Conservation (phyloP, 2,113 vertebrate genomes). For the Leptosomus discolor region DNA sequence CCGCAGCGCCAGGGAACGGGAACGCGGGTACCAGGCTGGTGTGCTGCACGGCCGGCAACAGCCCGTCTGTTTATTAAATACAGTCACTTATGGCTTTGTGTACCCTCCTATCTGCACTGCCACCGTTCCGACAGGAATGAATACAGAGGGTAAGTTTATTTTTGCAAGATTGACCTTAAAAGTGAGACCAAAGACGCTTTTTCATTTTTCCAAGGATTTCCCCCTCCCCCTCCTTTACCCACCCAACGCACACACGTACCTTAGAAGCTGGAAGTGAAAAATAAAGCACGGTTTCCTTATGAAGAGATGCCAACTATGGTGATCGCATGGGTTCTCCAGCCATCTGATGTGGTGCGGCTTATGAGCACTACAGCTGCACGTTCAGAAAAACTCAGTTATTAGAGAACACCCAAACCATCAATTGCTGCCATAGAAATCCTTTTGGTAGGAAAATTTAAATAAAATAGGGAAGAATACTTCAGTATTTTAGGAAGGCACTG, state of each 20-base stretch:
- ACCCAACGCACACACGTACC: neutral
- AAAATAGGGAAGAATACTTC: neutral
- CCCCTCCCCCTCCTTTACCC: neutral
- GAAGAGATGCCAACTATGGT: neutral
- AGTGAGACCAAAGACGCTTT: neutral
- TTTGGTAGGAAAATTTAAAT: neutral
- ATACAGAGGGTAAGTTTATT: rapidly evolving
- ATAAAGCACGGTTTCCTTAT: neutral
- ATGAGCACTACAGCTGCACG: neutral
- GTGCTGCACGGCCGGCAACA: neutral
- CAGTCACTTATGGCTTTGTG: neutral
- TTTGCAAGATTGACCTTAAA: neutral
- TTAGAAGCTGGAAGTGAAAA: neutral
- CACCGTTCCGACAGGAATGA: rapidly evolving
- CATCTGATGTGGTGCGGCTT: neutral
- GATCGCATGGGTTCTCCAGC: rapidly evolving
- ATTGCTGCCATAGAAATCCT: neutral
- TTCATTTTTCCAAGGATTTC: neutral
- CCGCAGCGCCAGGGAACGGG: neutral
- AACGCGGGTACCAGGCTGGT: neutral
- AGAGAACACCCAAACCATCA: neutral
- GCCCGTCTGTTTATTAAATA: neutral
- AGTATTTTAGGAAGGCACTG: neutral
- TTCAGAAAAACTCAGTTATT: neutral
- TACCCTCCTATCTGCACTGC: neutral